Evolutionary conservation across 2,797 vertebrate genomes (phyloP), one percentile per base, ranked within the genome.

Genomic region (Salmo trutta): DNA sequence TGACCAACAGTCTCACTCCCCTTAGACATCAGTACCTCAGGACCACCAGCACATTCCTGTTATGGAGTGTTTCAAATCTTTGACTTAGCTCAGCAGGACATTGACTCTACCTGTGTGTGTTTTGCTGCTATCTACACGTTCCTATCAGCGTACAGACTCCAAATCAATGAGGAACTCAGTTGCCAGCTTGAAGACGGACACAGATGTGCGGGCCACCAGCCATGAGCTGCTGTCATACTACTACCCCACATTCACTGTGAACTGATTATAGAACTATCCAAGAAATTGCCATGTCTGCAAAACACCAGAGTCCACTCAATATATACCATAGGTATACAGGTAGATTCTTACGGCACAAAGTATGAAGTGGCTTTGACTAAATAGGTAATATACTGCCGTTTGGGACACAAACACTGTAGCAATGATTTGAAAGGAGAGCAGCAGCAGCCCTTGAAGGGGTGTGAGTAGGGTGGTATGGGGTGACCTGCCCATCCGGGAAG

Each of bases 1-100:
- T 85, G 86, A 85, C 84, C 84, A 83, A 77, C 27, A 62, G 41
- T 47, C 41, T 71, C 56, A 19, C 54, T 82, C 74, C 10, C 72
- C 33, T 64, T 33, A 33, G 29, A 3, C 66, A 36, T 31, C 29
- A 16, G 66, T 36, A 33, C 7, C 33, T 36, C 67, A 19, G 15
- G 67, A n/a, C 27, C 67, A 41, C 8, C 67, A 29, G n/a, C 10
- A 8, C 21, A 62, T 21, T 24, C 21, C 59, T 27, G 59, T 64
- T 64, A 24, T 64, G 10, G 59, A 64, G 10, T 64, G 59, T 64
- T 64, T 24, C 21, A 64, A 21, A 24, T 64, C 59, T 27, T 10
- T 47, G 41, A 47, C 41, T 47, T 69, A 4, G 67, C 19, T 69
- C 67, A 69, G 5, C 67, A 69, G 33, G 67, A 31, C 24, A 21